Conservation (phyloP, 2,113 vertebrate genomes). For the Pantherophis guttatus region DNA sequence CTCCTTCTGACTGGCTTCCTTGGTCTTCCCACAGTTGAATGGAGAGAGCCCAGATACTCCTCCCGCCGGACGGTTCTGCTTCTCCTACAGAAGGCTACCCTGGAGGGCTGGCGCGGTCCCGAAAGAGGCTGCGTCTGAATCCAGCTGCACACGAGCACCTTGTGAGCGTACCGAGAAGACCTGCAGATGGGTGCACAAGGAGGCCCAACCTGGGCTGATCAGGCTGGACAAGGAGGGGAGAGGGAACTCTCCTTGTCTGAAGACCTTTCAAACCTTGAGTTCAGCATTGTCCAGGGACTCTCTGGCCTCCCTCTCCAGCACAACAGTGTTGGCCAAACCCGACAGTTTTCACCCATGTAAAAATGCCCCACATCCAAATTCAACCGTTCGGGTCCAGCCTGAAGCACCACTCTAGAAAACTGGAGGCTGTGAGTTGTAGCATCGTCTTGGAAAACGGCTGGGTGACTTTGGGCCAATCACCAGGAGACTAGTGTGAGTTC, state of each 20-base stretch:
- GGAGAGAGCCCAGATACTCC: not conserved
- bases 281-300: not conserved
- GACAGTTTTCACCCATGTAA: not conserved
- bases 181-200: fast-evolving
- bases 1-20: not conserved
- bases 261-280: not conserved
- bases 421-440: not conserved
- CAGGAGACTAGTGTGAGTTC: too few species aligned
- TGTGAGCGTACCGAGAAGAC: not conserved
- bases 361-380: too few species aligned
- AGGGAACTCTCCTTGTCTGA: not conserved
- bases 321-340: not conserved
- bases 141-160: not conserved
- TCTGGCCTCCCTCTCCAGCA: not conserved
- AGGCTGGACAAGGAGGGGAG: too few species aligned
- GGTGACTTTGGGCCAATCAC: too few species aligned
- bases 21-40: constrained; percentile 9
- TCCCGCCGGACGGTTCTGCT: not conserved
- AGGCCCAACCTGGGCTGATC: not conserved
- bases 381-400: not conserved
- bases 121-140: fast-evolving
- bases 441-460: too few species aligned
- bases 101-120: not conserved
- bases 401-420: not conserved
- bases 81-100: not conserved